These are phyloP conservation scores for Epsilonema sp. DNA, from an alignment of 2,888 invertebrate species.

Conservation along the genomic window DNA sequence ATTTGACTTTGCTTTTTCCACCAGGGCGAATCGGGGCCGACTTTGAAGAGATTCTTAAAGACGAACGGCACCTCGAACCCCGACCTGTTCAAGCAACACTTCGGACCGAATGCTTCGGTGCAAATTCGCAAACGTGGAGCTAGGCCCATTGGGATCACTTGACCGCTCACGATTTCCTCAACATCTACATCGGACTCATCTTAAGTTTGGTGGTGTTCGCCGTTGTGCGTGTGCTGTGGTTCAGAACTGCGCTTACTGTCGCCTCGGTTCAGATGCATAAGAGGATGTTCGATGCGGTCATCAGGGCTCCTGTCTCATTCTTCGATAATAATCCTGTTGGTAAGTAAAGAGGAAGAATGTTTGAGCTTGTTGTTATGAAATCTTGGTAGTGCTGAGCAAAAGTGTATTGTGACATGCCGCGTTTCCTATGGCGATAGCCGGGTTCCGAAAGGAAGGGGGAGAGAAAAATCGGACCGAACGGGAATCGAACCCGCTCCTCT, in stretches of 20 bases:
- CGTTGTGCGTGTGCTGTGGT: conserved; percentile 28
- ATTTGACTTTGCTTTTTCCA: too few relatives aligned
- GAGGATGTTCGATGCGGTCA: conserved; percentile 59
- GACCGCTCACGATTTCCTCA: conserved; percentile 25
- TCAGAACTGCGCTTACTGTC: conserved; percentile 52
- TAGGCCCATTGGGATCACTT: conserved; percentile 10
- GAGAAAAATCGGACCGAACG: too few relatives aligned
- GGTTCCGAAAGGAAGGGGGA: too few relatives aligned
- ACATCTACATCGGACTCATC: conserved; percentile 30
- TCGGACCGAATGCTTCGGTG: neutral
- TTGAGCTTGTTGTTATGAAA: too few relatives aligned
- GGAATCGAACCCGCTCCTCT: too few relatives aligned
- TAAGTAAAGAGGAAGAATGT: too few relatives aligned
- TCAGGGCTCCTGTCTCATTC: conserved; percentile 59
- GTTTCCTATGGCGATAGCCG: too few relatives aligned
- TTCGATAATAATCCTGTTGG: conserved; percentile 69
- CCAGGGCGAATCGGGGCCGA: too few relatives aligned
- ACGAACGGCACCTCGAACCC: neutral
- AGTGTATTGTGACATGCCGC: too few relatives aligned
- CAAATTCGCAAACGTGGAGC: neutral
- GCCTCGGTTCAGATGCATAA: conserved; percentile 59
- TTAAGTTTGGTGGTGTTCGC: conserved; percentile 39
- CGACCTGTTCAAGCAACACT: neutral
- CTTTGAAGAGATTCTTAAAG: neutral
- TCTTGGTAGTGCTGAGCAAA: too few relatives aligned